These are phyloP conservation scores for Caenorhabditis sinica DNA, from an alignment of 2,888 invertebrate species.

Conservation along the genomic window DNA sequence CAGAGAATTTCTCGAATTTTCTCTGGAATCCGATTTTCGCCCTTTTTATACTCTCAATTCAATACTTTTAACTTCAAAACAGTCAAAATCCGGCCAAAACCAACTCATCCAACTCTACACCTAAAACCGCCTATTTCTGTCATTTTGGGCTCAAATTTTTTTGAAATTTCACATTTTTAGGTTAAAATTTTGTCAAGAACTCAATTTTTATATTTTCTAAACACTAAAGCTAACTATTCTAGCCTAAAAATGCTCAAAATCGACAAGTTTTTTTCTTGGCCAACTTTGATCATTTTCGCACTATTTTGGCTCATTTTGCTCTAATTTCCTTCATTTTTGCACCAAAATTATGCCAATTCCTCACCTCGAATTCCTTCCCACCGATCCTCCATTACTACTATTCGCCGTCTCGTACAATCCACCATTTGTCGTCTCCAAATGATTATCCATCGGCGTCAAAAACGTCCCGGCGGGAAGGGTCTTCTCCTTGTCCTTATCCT, in stretches of 20 bases:
- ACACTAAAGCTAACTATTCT: too few relatives aligned
- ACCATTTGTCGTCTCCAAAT: conserved; percentile 49
- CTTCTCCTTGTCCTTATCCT: conserved; percentile 45
- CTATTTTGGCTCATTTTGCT: background rate
- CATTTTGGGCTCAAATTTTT: too few relatives aligned
- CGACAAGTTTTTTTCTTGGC: background rate
- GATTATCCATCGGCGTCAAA: conserved; percentile 65
- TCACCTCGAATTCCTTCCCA: conserved; percentile 45
- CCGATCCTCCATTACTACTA: background rate
- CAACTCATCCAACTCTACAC: too few relatives aligned
- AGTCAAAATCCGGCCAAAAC: too few relatives aligned
- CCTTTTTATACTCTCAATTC: too few relatives aligned
- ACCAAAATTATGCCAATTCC: background rate
- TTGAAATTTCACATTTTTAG: too few relatives aligned
- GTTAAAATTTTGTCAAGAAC: too few relatives aligned
- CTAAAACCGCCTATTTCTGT: too few relatives aligned
- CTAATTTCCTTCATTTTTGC: background rate
- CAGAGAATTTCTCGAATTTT: too few relatives aligned
- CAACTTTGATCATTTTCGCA: background rate
- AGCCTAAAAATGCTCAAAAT: background rate
- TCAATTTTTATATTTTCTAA: too few relatives aligned
- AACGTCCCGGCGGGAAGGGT: conserved; percentile 60
- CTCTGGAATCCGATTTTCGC: too few relatives aligned
- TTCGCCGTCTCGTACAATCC: conserved; percentile 32
- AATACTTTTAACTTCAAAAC: too few relatives aligned